These are phyloP conservation scores for Rhinophrynus dorsalis DNA, from an alignment of 2,797 vertebrate species.

Conservation along the genomic window DNA sequence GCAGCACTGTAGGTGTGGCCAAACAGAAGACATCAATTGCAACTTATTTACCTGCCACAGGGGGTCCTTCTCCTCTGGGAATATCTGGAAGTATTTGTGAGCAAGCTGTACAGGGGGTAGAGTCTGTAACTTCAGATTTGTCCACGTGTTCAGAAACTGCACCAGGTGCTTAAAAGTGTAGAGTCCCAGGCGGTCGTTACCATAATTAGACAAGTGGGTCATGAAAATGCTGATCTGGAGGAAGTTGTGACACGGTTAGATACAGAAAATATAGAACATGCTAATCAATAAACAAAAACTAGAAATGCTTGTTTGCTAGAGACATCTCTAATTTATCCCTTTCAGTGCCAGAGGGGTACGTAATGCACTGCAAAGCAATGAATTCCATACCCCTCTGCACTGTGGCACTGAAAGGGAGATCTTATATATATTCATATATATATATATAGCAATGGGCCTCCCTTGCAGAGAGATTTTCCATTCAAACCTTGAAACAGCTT, in stretches of 20 bases:
- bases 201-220: conserved; percentile 97
- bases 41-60: conserved; percentile 98
- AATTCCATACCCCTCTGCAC: too few relatives aligned
- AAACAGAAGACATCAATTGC: too few relatives aligned
- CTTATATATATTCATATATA: too few relatives aligned
- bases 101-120: conserved; percentile 91
- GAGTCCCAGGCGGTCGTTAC: conserved; percentile 93
- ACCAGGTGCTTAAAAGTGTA: conserved; percentile 97
- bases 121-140: conserved; percentile 93
- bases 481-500: too few relatives aligned
- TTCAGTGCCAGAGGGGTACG: too few relatives aligned
- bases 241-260: neutral
- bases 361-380: too few relatives aligned
- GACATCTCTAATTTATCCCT: too few relatives aligned
- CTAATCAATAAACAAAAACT: neutral
- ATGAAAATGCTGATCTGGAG: conserved; percentile 97
- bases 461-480: too few relatives aligned
- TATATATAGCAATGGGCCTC: too few relatives aligned
- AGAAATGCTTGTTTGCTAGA: too few relatives aligned
- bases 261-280: neutral
- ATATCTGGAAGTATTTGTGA: conserved; percentile 97
- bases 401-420: too few relatives aligned
- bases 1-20: too few relatives aligned
- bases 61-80: conserved; percentile 93
- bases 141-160: conserved; percentile 93